These are phyloP conservation scores for Cyanoderma ruficeps DNA, from an alignment of 2,113 vertebrate species.

Conservation along the genomic window DNA sequence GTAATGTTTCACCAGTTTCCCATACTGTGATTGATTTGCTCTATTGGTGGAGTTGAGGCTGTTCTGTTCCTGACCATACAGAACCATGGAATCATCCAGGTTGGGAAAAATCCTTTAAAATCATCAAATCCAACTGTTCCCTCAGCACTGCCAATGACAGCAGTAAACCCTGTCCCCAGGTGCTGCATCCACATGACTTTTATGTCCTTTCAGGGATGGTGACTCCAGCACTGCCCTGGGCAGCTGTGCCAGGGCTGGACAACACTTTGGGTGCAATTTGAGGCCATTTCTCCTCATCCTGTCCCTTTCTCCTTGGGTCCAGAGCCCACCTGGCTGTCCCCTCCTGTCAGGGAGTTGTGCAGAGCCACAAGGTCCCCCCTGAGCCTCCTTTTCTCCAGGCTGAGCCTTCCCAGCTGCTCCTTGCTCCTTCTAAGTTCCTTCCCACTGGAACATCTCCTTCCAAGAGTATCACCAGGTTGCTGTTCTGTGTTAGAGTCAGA, in stretches of 20 bases:
- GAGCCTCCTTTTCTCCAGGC: neutral
- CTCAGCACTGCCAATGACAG: neutral
- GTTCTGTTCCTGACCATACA: neutral
- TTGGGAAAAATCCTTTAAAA: neutral
- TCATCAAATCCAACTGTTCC: neutral
- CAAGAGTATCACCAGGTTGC: rapidly evolving
- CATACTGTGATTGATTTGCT: neutral
- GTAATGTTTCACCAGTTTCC: neutral
- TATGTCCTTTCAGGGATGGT: neutral
- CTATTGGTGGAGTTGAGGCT: neutral
- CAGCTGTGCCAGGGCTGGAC: neutral
- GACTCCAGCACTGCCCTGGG: neutral
- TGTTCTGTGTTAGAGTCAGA: neutral
- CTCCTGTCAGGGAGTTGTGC: neutral
- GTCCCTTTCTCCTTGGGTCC: neutral
- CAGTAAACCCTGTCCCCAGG: neutral
- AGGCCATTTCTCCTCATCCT: neutral
- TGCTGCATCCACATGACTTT: rapidly evolving
- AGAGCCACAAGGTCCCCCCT: neutral
- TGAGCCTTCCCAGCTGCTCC: neutral
- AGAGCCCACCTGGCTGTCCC: neutral
- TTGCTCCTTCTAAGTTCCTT: neutral
- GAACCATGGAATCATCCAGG: neutral
- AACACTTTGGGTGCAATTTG: neutral
- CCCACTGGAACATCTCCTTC: neutral